Conservation (phyloP, 1,140 invertebrate genomes). For the Sitophilus oryzae region DNA sequence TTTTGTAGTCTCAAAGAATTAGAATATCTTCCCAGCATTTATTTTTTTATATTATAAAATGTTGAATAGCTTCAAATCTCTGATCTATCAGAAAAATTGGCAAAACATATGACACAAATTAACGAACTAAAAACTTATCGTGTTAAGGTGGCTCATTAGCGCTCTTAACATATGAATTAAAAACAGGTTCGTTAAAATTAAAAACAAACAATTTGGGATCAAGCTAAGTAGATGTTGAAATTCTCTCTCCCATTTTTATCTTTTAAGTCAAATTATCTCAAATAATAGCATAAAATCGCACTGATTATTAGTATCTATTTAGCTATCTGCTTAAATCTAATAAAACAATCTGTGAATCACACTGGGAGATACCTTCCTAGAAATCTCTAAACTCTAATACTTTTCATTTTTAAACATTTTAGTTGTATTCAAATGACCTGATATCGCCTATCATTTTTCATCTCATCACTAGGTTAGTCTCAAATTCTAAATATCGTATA, state of each 20-base stretch:
- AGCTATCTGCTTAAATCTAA: neutral
- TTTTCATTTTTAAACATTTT: neutral
- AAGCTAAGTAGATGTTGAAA: conserved; percentile 9
- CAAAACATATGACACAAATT: neutral
- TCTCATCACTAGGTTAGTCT: conserved; percentile 3
- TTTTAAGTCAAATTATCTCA: conserved; percentile 2
- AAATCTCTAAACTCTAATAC: neutral
- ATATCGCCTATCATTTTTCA: neutral
- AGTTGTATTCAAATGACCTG: neutral
- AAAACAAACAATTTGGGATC: conserved; percentile 8
- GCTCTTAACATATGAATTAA: neutral
- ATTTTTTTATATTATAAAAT: neutral
- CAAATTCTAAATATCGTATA: conserved; percentile 10
- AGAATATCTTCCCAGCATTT: neutral
- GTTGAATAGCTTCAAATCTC: neutral
- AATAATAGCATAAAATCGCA: neutral
- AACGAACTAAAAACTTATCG: neutral
- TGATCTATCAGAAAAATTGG: conserved; percentile 5
- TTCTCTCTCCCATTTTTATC: neutral
- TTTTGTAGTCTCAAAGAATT: neutral
- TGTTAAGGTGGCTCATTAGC: neutral
- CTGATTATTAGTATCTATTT: too few species aligned
- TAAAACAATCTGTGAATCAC: neutral
- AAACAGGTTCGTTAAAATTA: neutral
- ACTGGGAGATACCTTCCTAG: neutral